Evolutionary conservation across 2,888 invertebrate species (phyloP), one percentile per base, ranked within the genome.

Genomic region (Trisateles emortualis): DNA sequence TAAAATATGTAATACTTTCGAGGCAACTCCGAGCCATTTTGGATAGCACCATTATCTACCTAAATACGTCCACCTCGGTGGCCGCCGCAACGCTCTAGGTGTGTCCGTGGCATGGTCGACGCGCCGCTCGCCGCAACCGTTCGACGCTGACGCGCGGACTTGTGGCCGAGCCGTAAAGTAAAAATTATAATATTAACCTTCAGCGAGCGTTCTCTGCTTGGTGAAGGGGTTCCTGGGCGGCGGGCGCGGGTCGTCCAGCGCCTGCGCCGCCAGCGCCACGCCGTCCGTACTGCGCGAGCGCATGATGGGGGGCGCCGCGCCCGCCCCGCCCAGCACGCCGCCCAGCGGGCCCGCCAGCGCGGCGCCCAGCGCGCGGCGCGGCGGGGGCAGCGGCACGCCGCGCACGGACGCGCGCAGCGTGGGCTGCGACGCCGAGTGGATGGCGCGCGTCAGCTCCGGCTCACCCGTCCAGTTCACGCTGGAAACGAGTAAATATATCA

Each of bases 381-480:
- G 77, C 39, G 46, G 72, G 51, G 63, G 68, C 44, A 56, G 61
- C 2, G 64, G 71, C 4, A 72, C 59, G 38, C 66, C 74, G 29
- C 87, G 80, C 55, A 81, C 33, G 0, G 85, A 78, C 22, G 79
- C 85, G 29, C 88, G 85, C 41, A 88, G 79, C 46, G 81, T 80
- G 1, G 90, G 88, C 64, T 84, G 85, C 0, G 69, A 70, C 8
- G 32, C 17, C 0, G 92, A 90, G 57, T 86, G 85, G 2, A 66
- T 47, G 1, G 85, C 75, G n/a, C 89, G 87, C 0, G 81, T 54
- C 4, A 90, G 61, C 9, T 68, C 66, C 5, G 91, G 90, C 60
- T 92, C 92, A 44, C 86, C 88, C 0, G 91, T 83, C 92, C 92
- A 93, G 79, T 89, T 92, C 11, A 91, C 87, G 45, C 93, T 93